Conservation (phyloP, 1,140 invertebrate genomes). For the Anastrepha obliqua region DNA sequence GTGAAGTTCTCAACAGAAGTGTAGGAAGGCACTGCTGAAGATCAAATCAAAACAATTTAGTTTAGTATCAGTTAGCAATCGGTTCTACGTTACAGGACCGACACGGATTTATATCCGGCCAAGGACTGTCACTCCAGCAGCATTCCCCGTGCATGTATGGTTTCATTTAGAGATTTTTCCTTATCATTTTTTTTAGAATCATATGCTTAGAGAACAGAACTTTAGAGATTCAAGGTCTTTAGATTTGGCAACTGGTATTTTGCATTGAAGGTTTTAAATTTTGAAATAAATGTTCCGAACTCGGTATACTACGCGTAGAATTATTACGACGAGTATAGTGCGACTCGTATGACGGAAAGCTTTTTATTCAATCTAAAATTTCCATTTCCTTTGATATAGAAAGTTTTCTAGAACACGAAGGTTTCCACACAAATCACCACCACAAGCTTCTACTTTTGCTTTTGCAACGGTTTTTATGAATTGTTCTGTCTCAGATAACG, state of each 20-base stretch:
- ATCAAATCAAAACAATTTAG: not conserved
- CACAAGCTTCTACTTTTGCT: not conserved
- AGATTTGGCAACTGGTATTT: no score
- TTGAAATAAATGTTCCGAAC: no score
- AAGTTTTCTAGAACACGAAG: not conserved
- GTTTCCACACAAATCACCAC: not conserved
- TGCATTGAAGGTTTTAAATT: no score
- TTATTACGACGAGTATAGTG: no score
- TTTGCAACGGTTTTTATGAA: conserved; percentile 1
- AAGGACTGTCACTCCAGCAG: not conserved
- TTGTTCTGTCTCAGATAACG: conserved; percentile 10
- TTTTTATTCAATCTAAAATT: not conserved
- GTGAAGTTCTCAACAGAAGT: not conserved
- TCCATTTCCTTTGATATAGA: not conserved
- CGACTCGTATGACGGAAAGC: not conserved
- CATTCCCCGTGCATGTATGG: not conserved
- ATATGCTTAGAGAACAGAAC: no score
- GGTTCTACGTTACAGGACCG: not conserved
- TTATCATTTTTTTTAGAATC: no score
- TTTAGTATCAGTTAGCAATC: not conserved
- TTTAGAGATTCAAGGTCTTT: no score
- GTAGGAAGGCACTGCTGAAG: conserved; percentile 19
- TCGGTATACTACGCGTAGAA: no score
- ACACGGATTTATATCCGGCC: no score
- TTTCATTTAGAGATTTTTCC: no score